Evolutionary conservation across 92 coral and sea anemone genomes (phyloP), one percentile per base, ranked within the genome.

Genomic region (Phenganax subtilis): DNA sequence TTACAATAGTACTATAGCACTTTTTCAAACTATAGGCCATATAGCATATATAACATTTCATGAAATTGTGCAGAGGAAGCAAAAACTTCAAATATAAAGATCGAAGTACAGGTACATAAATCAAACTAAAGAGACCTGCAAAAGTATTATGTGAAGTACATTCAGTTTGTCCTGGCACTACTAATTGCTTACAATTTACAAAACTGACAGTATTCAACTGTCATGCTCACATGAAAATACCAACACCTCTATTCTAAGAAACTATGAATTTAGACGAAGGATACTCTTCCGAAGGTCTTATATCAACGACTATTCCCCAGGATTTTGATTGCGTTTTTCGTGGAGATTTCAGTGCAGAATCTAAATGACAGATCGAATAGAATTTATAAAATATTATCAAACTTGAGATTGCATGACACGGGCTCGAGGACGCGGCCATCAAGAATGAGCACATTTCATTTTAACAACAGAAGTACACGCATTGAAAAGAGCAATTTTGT

Each of bases 241-340:
- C 60, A 76, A 57, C 30, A 53, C 15, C 9, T 27, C 11, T 72
- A 20, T 20, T 20, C 25, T 20, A 20, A 20, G 25, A 20, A 20
- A 20, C 25, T 20, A 20, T 20, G 25, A 15, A 6, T 11, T n/a
- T n/a, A 30, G 71, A 44, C 37, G 76, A 87, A 93, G 97, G 98
- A 93, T 93, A 93, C 98, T 93, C 98, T 76, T 93, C 97, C 6
- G 91, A 71, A n/a, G 92, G 85, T 56, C 98, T 89, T 53, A 93
- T 89, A 85, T 93, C 98, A 65, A 93, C 83, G 55, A 88, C 93
- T 16, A 93, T 88, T 51, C 98, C 98, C 52, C 97, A 86, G 20
- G 93, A 78, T 61, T 91, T 93, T 52, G 87, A 63, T 81, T 93
- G 91, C 72, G 80, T 93, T 80, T 82, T 90, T 1, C 82, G 86